phyloP scores from a whole-genome alignment of 2,888 invertebrate genomes.

The Xestia rhomboidea region DNA sequence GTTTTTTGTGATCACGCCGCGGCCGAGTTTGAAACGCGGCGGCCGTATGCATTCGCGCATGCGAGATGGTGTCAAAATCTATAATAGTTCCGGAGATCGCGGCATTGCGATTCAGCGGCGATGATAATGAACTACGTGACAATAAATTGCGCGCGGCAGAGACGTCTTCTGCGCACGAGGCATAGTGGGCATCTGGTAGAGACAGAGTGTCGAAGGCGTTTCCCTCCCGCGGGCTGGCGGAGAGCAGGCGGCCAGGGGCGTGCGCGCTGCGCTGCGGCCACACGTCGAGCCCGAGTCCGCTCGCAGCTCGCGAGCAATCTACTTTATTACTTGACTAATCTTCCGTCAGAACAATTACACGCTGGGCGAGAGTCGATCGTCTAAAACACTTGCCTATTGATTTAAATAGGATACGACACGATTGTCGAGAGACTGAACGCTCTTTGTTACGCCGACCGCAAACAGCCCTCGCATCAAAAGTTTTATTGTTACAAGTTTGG shows the following conservation, averaged over 20 bases:
- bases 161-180: slow-evolving; percentile 78
- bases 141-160: slow-evolving; percentile 76
- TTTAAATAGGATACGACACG: slow-evolving; percentile 71
- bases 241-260: slow-evolving; percentile 83
- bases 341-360: slow-evolving; percentile 82
- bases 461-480: slow-evolving; percentile 76
- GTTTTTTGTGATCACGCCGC: slow-evolving; percentile 87
- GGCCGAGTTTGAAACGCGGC: slow-evolving; percentile 89
- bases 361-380: slow-evolving; percentile 74
- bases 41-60: slow-evolving; percentile 90
- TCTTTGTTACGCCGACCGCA: slow-evolving; percentile 79
- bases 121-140: slow-evolving; percentile 76
- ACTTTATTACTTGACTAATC: slow-evolving; percentile 85
- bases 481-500: slow-evolving; percentile 79
- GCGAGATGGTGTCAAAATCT: slow-evolving; percentile 90
- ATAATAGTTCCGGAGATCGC: slow-evolving; percentile 87
- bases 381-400: slow-evolving; percentile 76
- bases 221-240: slow-evolving; percentile 85
- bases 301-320: slow-evolving; percentile 79
- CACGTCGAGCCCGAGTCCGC: slow-evolving; percentile 79
- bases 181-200: slow-evolving; percentile 83
- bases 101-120: slow-evolving; percentile 80
- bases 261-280: slow-evolving; percentile 82
- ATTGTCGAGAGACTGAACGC: slow-evolving; percentile 56
- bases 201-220: slow-evolving; percentile 83